These are phyloP conservation scores for Chrysomallon squamiferum DNA, from an alignment of 1,140 invertebrate genomes.

Conservation along the genomic window DNA sequence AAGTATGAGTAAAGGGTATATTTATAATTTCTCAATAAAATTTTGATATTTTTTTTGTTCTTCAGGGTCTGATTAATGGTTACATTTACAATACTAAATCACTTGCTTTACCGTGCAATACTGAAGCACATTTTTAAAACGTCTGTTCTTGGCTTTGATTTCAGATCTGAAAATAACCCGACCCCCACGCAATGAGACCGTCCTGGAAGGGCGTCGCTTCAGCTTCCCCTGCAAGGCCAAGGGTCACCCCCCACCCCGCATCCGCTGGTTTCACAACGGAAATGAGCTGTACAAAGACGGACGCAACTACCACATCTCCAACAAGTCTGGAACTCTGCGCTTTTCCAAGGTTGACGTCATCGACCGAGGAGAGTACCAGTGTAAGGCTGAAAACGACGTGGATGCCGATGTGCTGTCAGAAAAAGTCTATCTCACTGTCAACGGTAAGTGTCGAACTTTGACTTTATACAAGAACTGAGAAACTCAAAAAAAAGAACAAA, in stretches of 20 bases:
- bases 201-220: conserved; percentile 24
- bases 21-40: too few species aligned
- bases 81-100: too few species aligned
- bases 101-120: too few species aligned
- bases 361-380: conserved; percentile 28
- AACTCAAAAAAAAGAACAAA: too few species aligned
- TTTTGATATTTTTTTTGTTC: too few species aligned
- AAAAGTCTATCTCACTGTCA: conserved; percentile 21
- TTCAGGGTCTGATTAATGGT: too few species aligned
- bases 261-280: conserved; percentile 51
- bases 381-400: conserved; percentile 21
- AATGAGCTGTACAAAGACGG: conserved; percentile 15
- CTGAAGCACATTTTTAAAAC: too few species aligned
- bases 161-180: conserved; percentile 30
- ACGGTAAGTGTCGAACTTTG: conserved; percentile 29
- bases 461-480: neutral
- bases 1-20: too few species aligned
- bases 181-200: conserved; percentile 28
- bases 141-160: too few species aligned
- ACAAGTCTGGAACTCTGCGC: conserved; percentile 19
- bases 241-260: conserved; percentile 50
- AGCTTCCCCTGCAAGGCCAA: conserved; percentile 36
- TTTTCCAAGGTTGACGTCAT: conserved; percentile 27
- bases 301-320: conserved; percentile 24
- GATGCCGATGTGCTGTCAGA: conserved; percentile 21